A percentile compares a stretch with the other conserved stretches of the same genome.
Conservation (phyloP, 1,140 invertebrate species). For the Rhopalosiphum padi region DNA sequence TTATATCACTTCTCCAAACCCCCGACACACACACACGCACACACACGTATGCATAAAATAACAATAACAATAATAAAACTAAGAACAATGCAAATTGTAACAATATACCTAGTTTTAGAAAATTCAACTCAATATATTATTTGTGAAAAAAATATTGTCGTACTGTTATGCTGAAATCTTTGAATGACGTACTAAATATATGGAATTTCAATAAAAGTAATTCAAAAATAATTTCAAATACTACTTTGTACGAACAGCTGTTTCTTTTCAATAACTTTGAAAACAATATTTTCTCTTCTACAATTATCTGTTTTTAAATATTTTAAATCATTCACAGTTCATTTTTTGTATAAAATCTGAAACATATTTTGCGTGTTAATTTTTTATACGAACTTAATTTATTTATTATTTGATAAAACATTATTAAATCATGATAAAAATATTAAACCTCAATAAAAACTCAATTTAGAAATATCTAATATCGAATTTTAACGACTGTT, state of each 20-base stretch:
- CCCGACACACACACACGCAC: background rate
- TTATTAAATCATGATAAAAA: background rate
- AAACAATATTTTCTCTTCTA: background rate
- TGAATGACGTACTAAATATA: background rate
- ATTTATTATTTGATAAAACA: background rate
- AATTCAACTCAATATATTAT: background rate
- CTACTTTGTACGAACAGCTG: too few relatives aligned
- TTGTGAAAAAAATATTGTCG: background rate
- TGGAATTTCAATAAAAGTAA: background rate
- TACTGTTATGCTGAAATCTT: background rate
- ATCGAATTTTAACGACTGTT: background rate
- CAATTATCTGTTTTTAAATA: background rate
- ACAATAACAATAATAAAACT: background rate
- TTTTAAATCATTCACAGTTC: background rate
- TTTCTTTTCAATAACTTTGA: background rate
- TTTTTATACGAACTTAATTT: background rate
- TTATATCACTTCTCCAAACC: background rate
- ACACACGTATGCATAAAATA: background rate
- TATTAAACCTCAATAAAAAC: too few relatives aligned
- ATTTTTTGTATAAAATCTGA: background rate
- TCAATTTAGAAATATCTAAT: too few relatives aligned
- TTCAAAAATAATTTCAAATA: too few relatives aligned
- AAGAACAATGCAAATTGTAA: background rate
- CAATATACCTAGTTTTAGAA: background rate
- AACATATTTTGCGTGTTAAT: background rate